Evolutionary conservation across 2,797 vertebrate species (phyloP), one percentile per base, ranked within the genome.

Genomic region (Capromys pilorides): DNA sequence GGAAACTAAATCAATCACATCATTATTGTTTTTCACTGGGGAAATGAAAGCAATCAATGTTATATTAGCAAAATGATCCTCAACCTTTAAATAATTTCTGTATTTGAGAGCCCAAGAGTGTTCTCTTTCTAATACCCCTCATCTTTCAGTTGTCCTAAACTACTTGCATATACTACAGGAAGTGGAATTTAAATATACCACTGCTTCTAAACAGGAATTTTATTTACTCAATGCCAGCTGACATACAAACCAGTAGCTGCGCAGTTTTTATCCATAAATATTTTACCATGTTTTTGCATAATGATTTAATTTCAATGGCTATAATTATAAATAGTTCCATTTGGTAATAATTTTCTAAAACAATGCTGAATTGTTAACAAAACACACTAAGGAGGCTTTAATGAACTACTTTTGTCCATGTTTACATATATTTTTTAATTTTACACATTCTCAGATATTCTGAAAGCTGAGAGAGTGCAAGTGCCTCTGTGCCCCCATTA

Each of bases 1-100:
- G 26, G 80, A 92, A 95, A 93, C 90, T 94, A 57, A 69, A 69
- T 80, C 19, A 80, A 71, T 81, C 79, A 67, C 8, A 26, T 24
- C 11, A 2, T 54, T 71, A 62, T 19, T 67, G 41, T 16, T 36
- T 94, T 93, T 89, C 59, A 90, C 49, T 31, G 64, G 39, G 67
- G 28, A 93, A 83, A 80, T 54, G 18, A 80, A 66, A 51, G 61
- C 4, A 88, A 33, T 93, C 24, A 57, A 81, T 41, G 54, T 71
- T 86, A 51, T 64, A 36, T 21, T 39, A 67, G 41, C 57, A 90
- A 86, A 93, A 88, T 36, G 28, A 78, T 41, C 16, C 93, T 83
- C 75, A 88, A 3, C 57, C 31, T 67, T 87, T 54, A 83, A 88
- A 41, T 69, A n/a, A 26, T 66, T 84, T 54, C 61, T 88, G 36